Base-by-base conservation (phyloP, 1,140 invertebrate species). In the Mactra quadrangularis region DNA sequence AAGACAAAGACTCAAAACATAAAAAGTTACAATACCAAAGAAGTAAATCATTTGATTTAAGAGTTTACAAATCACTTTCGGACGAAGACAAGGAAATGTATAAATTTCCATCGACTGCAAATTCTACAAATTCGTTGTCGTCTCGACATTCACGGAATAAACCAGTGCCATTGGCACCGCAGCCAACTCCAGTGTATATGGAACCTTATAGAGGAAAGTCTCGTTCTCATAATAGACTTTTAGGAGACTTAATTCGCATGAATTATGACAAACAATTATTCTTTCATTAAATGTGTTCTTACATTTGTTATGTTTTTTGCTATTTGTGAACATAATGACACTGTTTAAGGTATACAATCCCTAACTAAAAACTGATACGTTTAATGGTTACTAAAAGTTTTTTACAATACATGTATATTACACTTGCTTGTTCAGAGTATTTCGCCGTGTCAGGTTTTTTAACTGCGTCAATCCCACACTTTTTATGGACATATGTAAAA, bases 201-300 rank as follows among this genome's bases (percentile, higher is more conserved):
- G 86, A 87, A 27, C 86, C 85, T 50, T 74, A 85, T 52, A 68
- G 86, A 41, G 74, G 74, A 53, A 84, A 84, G 71, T 79, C 75
- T 3, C 22, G 64, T 19, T 81, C 74, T 1, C 84, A 85, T 47
- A 86, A 86, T 35, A 81, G 83, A 55, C 66, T 87, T 13, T 50
- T 87, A 22, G 79, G 83, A 22, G 86, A 87, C 59, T 55, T 87
- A 29, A 87, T 87, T 19, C 60, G 86, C 3, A 87, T 87, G 86
- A 87, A 87, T 45, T 85, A 87, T 82, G 86, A 87, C 38, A 87
- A 84, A 77, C 86, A 87, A 33, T 68, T 74, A 45, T 71, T 81
- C 25, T 68, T 81, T 60, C 77, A 81, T 41, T 81, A 76, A 60
- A 45, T 13, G 25, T 47, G 2, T 57, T 50, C 41, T 27, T 38